Evolutionary conservation across 1,140 invertebrate species (phyloP).

Genomic region (Ostrea denselamellosa): DNA sequence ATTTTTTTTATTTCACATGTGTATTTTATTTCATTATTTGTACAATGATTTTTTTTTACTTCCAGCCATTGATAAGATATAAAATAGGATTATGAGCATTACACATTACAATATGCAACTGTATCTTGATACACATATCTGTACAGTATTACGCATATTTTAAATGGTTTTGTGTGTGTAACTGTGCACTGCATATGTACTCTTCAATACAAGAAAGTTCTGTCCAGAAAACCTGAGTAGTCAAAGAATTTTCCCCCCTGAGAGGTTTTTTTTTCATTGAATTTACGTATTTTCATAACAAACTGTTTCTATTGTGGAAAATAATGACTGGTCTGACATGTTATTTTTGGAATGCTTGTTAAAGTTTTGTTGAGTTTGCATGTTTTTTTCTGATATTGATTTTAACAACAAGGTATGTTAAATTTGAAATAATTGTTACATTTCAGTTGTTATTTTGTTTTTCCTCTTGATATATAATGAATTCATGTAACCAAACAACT

Average conservation of each 20-base stretch:
- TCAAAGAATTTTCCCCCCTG: not conserved
- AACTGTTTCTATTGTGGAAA: not conserved
- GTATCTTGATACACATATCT: not conserved
- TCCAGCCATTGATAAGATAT: not conserved
- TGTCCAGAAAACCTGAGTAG: not conserved
- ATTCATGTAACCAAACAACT: not conserved
- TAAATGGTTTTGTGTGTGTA: not conserved
- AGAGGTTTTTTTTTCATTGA: not conserved
- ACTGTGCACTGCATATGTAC: not conserved
- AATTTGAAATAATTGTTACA: not conserved
- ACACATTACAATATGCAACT: not conserved
- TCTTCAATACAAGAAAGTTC: not conserved
- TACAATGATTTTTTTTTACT: not conserved
- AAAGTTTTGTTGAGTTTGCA: slow-evolving; percentile 8
- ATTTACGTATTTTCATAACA: not conserved
- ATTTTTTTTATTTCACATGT: too few species aligned
- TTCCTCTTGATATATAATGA: not conserved
- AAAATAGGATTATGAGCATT: not conserved
- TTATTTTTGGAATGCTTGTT: not conserved
- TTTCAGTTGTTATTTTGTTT: not conserved
- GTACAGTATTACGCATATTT: not conserved
- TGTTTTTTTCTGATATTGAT: slow-evolving; percentile 18
- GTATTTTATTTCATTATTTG: too few species aligned
- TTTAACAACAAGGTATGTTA: not conserved
- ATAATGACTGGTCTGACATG: not conserved